These are phyloP conservation scores for Sebastes umbrosus DNA, from an alignment of 2,797 vertebrate genomes.

Conservation along the genomic window DNA sequence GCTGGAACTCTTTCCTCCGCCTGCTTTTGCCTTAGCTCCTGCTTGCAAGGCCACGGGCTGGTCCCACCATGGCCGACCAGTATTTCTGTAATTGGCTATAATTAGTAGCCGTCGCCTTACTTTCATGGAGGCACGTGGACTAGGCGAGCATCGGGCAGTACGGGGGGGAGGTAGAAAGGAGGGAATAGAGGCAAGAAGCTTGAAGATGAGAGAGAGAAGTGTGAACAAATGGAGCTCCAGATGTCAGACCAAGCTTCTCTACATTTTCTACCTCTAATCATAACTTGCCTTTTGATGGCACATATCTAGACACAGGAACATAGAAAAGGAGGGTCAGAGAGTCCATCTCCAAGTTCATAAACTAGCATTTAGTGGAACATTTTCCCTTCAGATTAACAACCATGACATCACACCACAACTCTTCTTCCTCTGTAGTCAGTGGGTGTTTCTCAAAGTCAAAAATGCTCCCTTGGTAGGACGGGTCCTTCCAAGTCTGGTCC, in stretches of 20 bases:
- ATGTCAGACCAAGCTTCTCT: neutral
- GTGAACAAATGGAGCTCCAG: neutral
- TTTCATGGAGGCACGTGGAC: conserved; percentile 34
- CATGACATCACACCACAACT: neutral
- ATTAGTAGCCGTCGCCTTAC: conserved; percentile 49
- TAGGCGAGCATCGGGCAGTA: neutral
- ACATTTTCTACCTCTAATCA: neutral
- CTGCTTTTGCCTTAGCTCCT: conserved; percentile 10
- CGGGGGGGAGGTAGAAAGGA: neutral
- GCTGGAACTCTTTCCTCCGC: neutral
- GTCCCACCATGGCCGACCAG: conserved; percentile 30
- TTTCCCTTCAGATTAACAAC: neutral
- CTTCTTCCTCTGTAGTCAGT: conserved; percentile 4
- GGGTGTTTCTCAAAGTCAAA: neutral
- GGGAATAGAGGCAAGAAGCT: conserved; percentile 5
- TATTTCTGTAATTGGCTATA: conserved; percentile 54
- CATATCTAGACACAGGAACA: neutral
- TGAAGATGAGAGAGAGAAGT: neutral
- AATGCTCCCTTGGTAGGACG: neutral
- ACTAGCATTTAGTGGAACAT: neutral
- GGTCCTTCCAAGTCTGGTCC: neutral
- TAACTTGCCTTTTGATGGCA: neutral
- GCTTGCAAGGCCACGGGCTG: conserved; percentile 11
- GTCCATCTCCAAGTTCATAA: neutral
- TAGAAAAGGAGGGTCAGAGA: neutral